These are phyloP conservation scores for Scelioninae gen. 1 DNA, from an alignment of 2,888 invertebrate species.

Conservation along the genomic window DNA sequence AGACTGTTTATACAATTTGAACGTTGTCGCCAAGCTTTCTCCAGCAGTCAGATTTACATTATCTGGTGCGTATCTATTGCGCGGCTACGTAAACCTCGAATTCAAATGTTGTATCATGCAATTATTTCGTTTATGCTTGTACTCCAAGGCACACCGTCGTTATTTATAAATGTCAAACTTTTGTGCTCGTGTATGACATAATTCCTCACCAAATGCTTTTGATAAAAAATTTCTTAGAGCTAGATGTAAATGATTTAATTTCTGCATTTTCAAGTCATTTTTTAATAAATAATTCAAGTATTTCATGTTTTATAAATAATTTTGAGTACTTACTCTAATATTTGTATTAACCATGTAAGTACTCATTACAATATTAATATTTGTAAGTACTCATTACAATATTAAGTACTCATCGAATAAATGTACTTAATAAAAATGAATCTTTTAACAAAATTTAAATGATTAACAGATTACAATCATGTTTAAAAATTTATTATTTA, in stretches of 20 bases:
- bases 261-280: not conserved
- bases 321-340: no score
- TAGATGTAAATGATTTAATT: not conserved
- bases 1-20: slow-evolving; percentile 48
- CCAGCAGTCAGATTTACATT: slow-evolving; percentile 56
- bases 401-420: not conserved
- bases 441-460: no score
- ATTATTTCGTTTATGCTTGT: slow-evolving; percentile 40
- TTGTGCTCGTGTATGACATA: slow-evolving; percentile 28
- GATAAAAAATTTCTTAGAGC: slow-evolving; percentile 14
- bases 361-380: no score
- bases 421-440: no score
- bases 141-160: slow-evolving; percentile 30
- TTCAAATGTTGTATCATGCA: slow-evolving; percentile 43
- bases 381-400: no score
- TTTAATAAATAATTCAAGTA: no score
- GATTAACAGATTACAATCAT: no score
- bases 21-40: slow-evolving; percentile 62
- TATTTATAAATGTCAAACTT: slow-evolving; percentile 46
- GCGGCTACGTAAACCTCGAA: slow-evolving; percentile 51
- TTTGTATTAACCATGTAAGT: no score
- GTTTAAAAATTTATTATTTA: no score
- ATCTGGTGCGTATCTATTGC: slow-evolving; percentile 60
- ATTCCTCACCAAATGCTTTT: slow-evolving; percentile 19
- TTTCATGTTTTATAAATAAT: no score